phyloP scores from a whole-genome alignment of 1,140 invertebrate genomes.

The Drosophila sulfurigaster region DNA sequence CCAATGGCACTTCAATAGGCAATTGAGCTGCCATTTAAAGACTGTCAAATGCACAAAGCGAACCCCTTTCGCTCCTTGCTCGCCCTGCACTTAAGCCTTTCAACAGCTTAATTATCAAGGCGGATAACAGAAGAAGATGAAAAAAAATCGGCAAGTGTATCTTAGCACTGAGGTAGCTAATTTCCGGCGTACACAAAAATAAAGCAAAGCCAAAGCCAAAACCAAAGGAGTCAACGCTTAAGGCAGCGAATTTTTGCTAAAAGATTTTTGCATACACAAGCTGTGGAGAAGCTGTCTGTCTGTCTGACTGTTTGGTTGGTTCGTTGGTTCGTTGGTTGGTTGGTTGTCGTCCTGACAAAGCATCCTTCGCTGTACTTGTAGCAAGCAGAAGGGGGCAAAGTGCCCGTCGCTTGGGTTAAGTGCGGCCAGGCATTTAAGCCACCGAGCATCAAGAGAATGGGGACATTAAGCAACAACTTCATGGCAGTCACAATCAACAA shows the following conservation, averaged over 20 bases:
- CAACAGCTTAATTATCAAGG: constrained; percentile 61
- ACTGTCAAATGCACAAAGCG: constrained; percentile 69
- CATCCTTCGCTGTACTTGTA: constrained; percentile 69
- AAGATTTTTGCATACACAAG: constrained; percentile 45
- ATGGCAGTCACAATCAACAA: constrained; percentile 56
- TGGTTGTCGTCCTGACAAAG: constrained; percentile 17
- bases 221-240: constrained; percentile 32
- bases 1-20: constrained; percentile 65
- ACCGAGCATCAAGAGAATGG: constrained; percentile 9
- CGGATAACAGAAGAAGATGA: constrained; percentile 10
- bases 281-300: no score
- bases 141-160: constrained; percentile 14
- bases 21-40: constrained; percentile 53
- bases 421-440: constrained; percentile 50
- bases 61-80: no score
- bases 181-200: constrained; percentile 49
- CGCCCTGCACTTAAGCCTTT: constrained; percentile 48
- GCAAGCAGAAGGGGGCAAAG: constrained; percentile 52
- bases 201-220: constrained; percentile 20
- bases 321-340: neutral
- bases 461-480: constrained; percentile 57
- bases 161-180: constrained; percentile 42
- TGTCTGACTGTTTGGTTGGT: no score
- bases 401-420: constrained; percentile 58
- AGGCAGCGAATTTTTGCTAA: constrained; percentile 16